These are phyloP conservation scores for Nibea albiflora DNA, from an alignment of 2,113 vertebrate species.

Conservation along the genomic window DNA sequence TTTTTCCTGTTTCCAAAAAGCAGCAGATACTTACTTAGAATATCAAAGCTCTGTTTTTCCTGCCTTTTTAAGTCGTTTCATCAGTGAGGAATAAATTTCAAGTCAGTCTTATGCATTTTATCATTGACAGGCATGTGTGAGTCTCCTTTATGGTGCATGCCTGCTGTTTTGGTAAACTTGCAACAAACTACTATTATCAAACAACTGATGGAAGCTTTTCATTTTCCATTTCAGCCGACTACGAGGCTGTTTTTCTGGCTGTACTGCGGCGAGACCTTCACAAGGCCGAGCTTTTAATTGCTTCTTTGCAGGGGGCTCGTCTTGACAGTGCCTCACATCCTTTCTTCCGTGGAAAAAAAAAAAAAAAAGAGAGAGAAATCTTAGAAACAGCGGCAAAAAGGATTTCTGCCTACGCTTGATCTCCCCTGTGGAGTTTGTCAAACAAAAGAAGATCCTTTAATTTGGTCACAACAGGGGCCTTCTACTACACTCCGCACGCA, in stretches of 20 bases:
- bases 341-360: constrained; percentile 66
- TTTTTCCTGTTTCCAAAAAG: constrained; percentile 34
- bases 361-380: constrained; percentile 61
- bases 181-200: constrained; percentile 65
- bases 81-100: constrained; percentile 46
- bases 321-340: constrained; percentile 78
- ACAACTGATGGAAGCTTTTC: constrained; percentile 69
- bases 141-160: constrained; percentile 43
- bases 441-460: constrained; percentile 85
- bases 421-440: constrained; percentile 82
- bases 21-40: constrained; percentile 28
- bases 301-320: constrained; percentile 83
- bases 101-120: constrained; percentile 53
- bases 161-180: constrained; percentile 67
- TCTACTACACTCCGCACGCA: constrained; percentile 61
- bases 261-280: constrained; percentile 79
- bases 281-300: constrained; percentile 85
- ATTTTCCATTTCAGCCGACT: constrained; percentile 63
- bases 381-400: constrained; percentile 77
- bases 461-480: constrained; percentile 80
- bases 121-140: constrained; percentile 63
- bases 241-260: constrained; percentile 66
- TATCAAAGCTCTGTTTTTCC: constrained; percentile 56
- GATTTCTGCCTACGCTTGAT: constrained; percentile 79
- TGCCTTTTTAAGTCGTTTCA: constrained; percentile 51